Conservation (phyloP, 1,140 invertebrate species). For the Lithobius niger region DNA sequence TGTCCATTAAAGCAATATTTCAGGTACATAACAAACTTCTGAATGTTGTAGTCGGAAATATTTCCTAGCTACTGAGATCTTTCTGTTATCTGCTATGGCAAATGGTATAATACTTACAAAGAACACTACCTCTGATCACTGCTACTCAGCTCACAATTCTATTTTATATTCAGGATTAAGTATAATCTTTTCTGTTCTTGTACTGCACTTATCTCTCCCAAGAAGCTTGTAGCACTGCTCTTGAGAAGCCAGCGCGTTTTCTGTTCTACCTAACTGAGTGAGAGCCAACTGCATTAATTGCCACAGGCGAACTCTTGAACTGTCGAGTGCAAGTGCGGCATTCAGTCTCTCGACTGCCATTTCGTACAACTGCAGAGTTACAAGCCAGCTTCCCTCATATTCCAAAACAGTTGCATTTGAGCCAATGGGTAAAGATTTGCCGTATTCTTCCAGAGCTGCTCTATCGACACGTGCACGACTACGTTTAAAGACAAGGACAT, state of each 20-base stretch:
- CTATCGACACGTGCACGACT: constrained; percentile 11
- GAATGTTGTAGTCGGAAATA: too few relatives aligned
- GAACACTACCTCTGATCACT: too few relatives aligned
- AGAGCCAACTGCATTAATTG: constrained; percentile 6
- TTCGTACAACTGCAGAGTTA: constrained; percentile 16
- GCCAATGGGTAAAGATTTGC: constrained; percentile 15
- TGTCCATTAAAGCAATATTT: too few relatives aligned
- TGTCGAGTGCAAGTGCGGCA: constrained; percentile 10
- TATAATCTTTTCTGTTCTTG: neutral
- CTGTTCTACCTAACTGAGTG: neutral
- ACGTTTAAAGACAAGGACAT: constrained; percentile 20
- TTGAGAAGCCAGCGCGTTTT: neutral
- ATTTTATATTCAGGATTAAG: neutral
- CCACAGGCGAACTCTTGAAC: neutral
- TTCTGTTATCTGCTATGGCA: too few relatives aligned
- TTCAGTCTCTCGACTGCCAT: constrained; percentile 19
- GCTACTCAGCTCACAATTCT: too few relatives aligned
- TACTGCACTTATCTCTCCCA: neutral
- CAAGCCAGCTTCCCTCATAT: constrained; percentile 23
- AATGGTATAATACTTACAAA: too few relatives aligned
- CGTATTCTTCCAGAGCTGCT: constrained; percentile 11
- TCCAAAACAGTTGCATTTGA: constrained; percentile 22
- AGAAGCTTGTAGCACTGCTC: neutral
- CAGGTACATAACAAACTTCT: too few relatives aligned
- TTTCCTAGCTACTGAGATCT: too few relatives aligned